Evolutionary conservation across 2,113 vertebrate genomes (phyloP).

Genomic region (Aegithalos caudatus): DNA sequence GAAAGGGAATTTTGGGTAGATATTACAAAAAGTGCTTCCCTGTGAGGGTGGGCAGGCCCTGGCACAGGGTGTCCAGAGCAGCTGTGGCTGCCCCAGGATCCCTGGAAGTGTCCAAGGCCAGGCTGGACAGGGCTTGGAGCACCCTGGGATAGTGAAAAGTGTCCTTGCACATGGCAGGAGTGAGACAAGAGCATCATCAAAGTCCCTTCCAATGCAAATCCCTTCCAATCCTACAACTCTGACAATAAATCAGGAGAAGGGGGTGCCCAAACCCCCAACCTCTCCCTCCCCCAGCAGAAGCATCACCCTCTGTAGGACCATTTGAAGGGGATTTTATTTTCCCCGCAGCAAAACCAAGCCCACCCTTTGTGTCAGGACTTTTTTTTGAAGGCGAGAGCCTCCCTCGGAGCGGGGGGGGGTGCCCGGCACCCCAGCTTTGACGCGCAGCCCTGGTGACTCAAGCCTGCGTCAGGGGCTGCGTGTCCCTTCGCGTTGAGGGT

Average conservation of each 20-base stretch:
- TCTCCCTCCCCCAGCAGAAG: background rate
- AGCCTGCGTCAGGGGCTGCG: constrained; percentile 72
- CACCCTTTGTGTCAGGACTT: background rate
- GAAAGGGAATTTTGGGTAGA: background rate
- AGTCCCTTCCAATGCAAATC: no score
- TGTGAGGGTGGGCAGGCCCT: background rate
- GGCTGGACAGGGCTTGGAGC: background rate
- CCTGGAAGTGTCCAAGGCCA: background rate
- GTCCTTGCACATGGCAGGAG: no score
- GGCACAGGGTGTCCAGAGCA: background rate
- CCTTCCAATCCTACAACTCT: background rate
- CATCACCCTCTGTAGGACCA: rapidly evolving
- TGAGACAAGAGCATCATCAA: no score
- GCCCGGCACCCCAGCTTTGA: constrained; percentile 52
- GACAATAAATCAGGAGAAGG: rapidly evolving
- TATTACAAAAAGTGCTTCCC: background rate
- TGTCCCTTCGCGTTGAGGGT: background rate
- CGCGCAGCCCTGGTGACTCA: constrained; percentile 72
- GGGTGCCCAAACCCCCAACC: rapidly evolving
- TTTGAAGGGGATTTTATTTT: background rate
- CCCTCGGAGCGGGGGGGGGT: background rate
- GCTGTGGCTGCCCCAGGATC: background rate
- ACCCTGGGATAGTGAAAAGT: rapidly evolving
- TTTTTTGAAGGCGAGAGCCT: background rate
- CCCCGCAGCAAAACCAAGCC: background rate